Evolutionary conservation across 2,888 invertebrate species (phyloP).

Genomic region (Noctua janthina): DNA sequence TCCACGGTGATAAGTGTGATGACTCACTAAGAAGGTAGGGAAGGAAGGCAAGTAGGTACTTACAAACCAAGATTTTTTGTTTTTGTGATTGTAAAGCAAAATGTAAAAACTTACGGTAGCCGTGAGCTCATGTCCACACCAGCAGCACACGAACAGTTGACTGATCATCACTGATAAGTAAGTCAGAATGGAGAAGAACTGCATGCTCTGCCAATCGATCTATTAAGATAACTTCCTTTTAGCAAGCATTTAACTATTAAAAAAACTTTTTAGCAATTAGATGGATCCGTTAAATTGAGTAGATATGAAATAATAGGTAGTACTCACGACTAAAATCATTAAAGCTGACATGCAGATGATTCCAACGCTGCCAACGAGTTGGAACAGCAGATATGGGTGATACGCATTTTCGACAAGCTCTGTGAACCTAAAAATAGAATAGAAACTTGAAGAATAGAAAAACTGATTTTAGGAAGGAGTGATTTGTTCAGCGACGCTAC

Average conservation of each 20-base stretch:
- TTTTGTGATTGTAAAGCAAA: background rate
- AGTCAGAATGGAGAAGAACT: slow-evolving; percentile 82
- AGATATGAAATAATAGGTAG: background rate
- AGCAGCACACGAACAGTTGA: slow-evolving; percentile 89
- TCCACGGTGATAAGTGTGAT: background rate
- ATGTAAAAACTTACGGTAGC: slow-evolving; percentile 70
- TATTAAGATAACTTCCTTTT: slow-evolving; percentile 46
- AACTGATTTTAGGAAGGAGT: background rate
- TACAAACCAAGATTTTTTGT: too few relatives aligned
- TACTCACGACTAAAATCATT: slow-evolving; percentile 80
- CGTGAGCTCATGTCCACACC: slow-evolving; percentile 89
- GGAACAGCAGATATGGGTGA: slow-evolving; percentile 88
- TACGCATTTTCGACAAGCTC: slow-evolving; percentile 85
- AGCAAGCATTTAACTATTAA: background rate
- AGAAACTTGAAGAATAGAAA: background rate
- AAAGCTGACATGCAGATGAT: slow-evolving; percentile 87
- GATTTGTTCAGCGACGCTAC: background rate
- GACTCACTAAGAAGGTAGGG: background rate
- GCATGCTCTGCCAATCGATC: slow-evolving; percentile 85
- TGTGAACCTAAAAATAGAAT: slow-evolving; percentile 80
- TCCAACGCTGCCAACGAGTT: slow-evolving; percentile 88
- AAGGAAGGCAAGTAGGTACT: too few relatives aligned
- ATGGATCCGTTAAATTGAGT: background rate
- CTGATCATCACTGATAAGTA: slow-evolving; percentile 87
- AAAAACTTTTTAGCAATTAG: background rate